Evolutionary conservation across 1,140 invertebrate genomes (phyloP).

Genomic region (Battus philenor): DNA sequence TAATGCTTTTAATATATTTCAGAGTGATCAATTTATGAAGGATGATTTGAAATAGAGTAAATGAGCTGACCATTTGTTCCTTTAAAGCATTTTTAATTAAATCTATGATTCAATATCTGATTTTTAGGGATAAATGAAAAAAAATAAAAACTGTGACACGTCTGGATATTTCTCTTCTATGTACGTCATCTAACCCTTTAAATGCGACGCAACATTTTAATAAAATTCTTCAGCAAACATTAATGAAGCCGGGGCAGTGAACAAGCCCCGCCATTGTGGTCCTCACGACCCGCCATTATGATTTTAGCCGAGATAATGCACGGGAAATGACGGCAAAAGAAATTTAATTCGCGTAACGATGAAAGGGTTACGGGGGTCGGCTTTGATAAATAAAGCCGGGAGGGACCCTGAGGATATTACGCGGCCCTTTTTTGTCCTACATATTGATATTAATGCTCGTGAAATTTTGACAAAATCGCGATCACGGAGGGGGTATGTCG

Average conservation of each 20-base stretch:
- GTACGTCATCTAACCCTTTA: slow-evolving; percentile 39
- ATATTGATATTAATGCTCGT: slow-evolving; percentile 74
- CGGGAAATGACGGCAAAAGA: slow-evolving; percentile 75
- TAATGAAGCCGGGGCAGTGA: slow-evolving; percentile 56
- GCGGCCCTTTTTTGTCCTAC: slow-evolving; percentile 63
- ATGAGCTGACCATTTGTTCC: too few relatives aligned
- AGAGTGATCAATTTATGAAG: too few relatives aligned
- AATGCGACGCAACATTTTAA: slow-evolving; percentile 69
- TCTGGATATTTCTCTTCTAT: too few relatives aligned
- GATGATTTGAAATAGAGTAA: too few relatives aligned
- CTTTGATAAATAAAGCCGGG: slow-evolving; percentile 63
- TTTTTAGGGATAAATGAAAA: too few relatives aligned
- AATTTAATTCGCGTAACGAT: slow-evolving; percentile 73
- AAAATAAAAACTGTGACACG: too few relatives aligned
- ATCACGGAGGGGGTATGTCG: too few relatives aligned
- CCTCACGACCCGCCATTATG: slow-evolving; percentile 56
- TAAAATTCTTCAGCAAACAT: slow-evolving; percentile 72
- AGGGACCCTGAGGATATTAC: slow-evolving; percentile 61
- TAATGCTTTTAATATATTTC: too few relatives aligned
- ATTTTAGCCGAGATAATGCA: slow-evolving; percentile 72
- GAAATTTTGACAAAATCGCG: slow-evolving; percentile 71
- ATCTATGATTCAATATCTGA: too few relatives aligned
- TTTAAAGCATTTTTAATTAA: too few relatives aligned
- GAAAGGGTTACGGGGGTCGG: slow-evolving; percentile 69
- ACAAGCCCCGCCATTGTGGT: slow-evolving; percentile 59